Conservation (phyloP, 2,888 invertebrate species). For the Neoitamus cyanurus region DNA sequence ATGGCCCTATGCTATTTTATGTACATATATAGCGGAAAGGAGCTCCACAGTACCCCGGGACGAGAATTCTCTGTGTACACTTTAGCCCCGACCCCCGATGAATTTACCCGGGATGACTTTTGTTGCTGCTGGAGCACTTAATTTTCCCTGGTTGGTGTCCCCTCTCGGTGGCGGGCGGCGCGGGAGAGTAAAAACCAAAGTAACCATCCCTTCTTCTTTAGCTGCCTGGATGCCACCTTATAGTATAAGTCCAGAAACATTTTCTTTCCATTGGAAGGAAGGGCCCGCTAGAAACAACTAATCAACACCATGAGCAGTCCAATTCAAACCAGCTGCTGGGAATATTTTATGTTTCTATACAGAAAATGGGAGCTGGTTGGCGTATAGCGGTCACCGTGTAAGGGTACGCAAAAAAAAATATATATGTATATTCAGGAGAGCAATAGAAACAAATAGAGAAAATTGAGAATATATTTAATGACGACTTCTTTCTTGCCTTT, state of each 20-base stretch:
- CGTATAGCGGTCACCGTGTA: too few relatives aligned
- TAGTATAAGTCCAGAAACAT: background rate
- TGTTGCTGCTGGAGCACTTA: background rate
- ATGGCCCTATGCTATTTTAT: background rate
- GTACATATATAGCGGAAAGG: background rate
- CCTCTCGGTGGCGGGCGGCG: too few relatives aligned
- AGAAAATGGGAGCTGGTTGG: too few relatives aligned
- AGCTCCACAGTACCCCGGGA: too few relatives aligned
- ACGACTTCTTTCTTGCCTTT: background rate
- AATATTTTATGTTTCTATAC: background rate
- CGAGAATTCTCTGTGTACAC: background rate
- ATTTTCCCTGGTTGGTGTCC: background rate
- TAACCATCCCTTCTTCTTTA: too few relatives aligned
- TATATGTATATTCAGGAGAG: background rate
- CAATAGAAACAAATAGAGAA: background rate
- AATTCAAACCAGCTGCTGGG: background rate
- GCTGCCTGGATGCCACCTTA: background rate
- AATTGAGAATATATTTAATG: background rate
- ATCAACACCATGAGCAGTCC: background rate
- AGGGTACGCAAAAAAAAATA: background rate
- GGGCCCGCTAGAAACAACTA: background rate
- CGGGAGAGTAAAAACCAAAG: too few relatives aligned
- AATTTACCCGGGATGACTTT: background rate
- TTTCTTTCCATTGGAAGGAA: background rate
- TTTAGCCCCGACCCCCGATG: background rate